Evolutionary conservation across 2,797 vertebrate genomes (phyloP).

Genomic region (Alauda arvensis): DNA sequence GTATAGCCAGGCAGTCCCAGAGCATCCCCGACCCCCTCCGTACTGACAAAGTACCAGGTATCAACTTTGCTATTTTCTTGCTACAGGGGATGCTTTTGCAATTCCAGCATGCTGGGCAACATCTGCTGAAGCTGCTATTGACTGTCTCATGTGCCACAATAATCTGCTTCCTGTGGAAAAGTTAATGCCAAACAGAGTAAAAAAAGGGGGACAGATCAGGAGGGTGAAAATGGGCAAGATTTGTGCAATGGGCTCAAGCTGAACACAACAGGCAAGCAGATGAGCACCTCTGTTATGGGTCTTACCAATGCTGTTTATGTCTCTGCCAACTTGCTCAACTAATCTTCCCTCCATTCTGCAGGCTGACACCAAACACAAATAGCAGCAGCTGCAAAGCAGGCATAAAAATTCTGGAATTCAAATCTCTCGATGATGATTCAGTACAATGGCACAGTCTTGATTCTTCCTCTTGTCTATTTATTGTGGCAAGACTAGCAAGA

Average conservation of each 20-base stretch:
- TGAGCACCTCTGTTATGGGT: not conserved
- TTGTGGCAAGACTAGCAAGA: not conserved
- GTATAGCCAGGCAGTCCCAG: not conserved
- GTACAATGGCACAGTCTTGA: not conserved
- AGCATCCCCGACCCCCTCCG: no score
- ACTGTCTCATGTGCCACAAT: not conserved
- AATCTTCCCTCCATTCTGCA: conserved; percentile 27
- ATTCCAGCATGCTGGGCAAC: not conserved
- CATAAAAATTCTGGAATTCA: conserved; percentile 29
- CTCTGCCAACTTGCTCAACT: conserved; percentile 22
- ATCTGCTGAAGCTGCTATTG: conserved; percentile 21
- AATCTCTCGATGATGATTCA: conserved; percentile 22
- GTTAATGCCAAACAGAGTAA: not conserved
- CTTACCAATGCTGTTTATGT: not conserved
- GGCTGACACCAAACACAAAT: conserved; percentile 23
- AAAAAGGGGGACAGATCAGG: not conserved
- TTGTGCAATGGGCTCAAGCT: not conserved
- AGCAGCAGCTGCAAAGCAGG: conserved; percentile 26
- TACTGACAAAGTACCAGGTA: not conserved
- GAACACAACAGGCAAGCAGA: not conserved
- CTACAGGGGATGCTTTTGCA: not conserved
- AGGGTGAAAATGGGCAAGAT: not conserved
- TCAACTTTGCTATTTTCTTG: conserved; percentile 9
- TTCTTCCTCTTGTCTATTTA: conserved; percentile 18
- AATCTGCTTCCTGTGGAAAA: conserved; percentile 15